These are phyloP conservation scores for Gadopsis bispinosus DNA, from an alignment of 2,797 vertebrate species.

Conservation along the genomic window DNA sequence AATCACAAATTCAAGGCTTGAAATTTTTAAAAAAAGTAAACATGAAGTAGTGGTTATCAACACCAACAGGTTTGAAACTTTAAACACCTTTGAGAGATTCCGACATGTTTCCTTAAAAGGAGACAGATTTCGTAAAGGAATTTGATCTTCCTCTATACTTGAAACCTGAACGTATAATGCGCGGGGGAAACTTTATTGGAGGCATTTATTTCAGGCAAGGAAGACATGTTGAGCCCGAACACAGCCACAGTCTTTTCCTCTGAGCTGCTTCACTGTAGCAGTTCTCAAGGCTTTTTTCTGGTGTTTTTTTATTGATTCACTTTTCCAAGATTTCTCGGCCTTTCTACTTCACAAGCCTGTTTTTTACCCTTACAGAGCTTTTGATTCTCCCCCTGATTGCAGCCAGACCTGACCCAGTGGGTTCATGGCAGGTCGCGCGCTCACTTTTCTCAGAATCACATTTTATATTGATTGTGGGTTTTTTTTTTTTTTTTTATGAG, in stretches of 20 bases:
- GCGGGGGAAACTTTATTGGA: slow-evolving; percentile 10
- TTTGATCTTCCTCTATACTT: slow-evolving; percentile 2
- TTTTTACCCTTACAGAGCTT: slow-evolving; percentile 31
- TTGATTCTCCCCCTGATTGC: slow-evolving; percentile 31
- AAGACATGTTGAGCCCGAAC: slow-evolving; percentile 16
- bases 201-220: slow-evolving; percentile 15
- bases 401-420: slow-evolving; percentile 8
- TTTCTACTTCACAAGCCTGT: slow-evolving; percentile 34
- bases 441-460: slow-evolving; percentile 22
- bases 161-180: slow-evolving; percentile 25
- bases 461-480: slow-evolving; percentile 23
- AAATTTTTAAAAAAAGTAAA: background rate
- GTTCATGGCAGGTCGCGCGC: slow-evolving; percentile 8
- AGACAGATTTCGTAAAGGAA: slow-evolving; percentile 14
- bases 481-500: background rate
- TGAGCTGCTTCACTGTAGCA: slow-evolving; percentile 33
- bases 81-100: slow-evolving; percentile 23
- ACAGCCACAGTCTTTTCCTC: slow-evolving; percentile 20
- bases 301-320: slow-evolving; percentile 46
- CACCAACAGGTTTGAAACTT: slow-evolving; percentile 20
- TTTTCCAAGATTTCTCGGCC: slow-evolving; percentile 36
- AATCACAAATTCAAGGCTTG: slow-evolving; percentile 1
- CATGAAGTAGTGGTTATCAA: slow-evolving; percentile 19
- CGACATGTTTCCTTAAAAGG: slow-evolving; percentile 15
- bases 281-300: slow-evolving; percentile 44